Base-by-base conservation (phyloP, 2,797 vertebrate genomes). In the Bryconaethiops microstoma region DNA sequence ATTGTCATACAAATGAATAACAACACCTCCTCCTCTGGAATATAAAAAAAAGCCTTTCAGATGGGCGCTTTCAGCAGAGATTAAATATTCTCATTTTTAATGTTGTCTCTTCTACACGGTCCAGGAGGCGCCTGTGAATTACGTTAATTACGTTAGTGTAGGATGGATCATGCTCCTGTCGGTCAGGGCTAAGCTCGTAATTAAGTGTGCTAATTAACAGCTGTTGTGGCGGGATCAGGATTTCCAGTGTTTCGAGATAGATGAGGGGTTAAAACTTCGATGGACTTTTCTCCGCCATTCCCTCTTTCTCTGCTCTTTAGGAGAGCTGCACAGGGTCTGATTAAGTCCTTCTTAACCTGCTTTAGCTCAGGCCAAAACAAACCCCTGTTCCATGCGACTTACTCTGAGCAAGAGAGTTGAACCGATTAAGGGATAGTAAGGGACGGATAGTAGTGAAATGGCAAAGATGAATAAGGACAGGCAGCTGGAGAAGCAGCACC, bases 131-230 rank as follows among this genome's bases (percentile, higher is more conserved):
- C 13, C 83, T 75, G 86, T 68, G 82, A 83, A 76, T 85, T 82
- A 78, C 78, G 85, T 87, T 87, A 85, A 86, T 88, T 82, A 85
- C 79, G 76, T 83, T 81, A 75, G 79, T 69, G 73, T 74, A 69
- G 81, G 76, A 80, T 83, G 83, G 81, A 78, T 80, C 82, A 79
- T 77, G 82, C 75, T 86, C 71, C 84, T 83, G 84, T 85, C 80
- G 85, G 84, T 84, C 81, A 86, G 81, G 81, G 79, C 79, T 86
- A 86, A 86, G 85, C 81, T 82, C 59, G 65, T 88, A 85, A 89
- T 87, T 86, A 87, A 80, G 83, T 83, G 78, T 80, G 81, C 84
- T 87, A 89, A 88, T 89, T 87, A 88, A 85, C 83, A 82, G 82
- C 81, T 87, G 84, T 78, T 86, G 79, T 64, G 74, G 82, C 76